A percentile compares a stretch with the other conserved stretches of the same genome.
Evolutionary conservation across 2,888 invertebrate species (phyloP).

Genomic region (Barypeithes pellucidus): DNA sequence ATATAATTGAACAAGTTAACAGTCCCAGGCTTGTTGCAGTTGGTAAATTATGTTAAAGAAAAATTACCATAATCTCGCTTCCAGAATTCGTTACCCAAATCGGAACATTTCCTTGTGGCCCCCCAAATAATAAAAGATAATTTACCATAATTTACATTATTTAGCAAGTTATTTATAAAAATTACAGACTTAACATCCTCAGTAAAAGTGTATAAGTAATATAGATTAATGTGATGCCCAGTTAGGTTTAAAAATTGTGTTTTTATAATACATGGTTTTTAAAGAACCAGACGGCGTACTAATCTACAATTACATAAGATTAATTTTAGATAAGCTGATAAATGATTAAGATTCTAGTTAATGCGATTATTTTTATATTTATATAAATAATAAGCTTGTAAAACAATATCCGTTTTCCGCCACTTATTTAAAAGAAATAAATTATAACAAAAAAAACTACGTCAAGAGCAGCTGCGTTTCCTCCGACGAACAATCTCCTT

Average conservation of each 20-base stretch:
- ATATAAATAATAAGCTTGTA: constrained; percentile 37
- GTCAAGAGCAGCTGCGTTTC: constrained; percentile 9
- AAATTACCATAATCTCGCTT: constrained; percentile 2
- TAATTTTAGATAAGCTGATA: constrained; percentile 49
- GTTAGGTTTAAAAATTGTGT: constrained; percentile 55
- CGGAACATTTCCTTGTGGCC: constrained; percentile 5
- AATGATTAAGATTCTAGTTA: constrained; percentile 34
- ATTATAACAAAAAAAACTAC: background rate
- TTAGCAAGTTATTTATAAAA: constrained; percentile 43
- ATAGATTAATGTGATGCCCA: constrained; percentile 53
- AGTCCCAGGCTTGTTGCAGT: no score
- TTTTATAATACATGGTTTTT: constrained; percentile 51
- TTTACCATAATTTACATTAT: constrained; percentile 47
- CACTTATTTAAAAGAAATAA: constrained; percentile 7
- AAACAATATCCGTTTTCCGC: constrained; percentile 26
- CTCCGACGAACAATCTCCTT: no score
- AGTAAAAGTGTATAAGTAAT: constrained; percentile 30
- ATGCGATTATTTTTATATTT: constrained; percentile 42
- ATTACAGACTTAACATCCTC: constrained; percentile 44
- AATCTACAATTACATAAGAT: constrained; percentile 53
- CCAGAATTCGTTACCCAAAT: constrained; percentile 19
- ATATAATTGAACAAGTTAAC: no score
- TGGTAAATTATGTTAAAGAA: background rate
- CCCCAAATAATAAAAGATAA: constrained; percentile 35
- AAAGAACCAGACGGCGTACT: constrained; percentile 49